Conservation (phyloP, 2,888 invertebrate species). For the Eupithecia subumbrata region DNA sequence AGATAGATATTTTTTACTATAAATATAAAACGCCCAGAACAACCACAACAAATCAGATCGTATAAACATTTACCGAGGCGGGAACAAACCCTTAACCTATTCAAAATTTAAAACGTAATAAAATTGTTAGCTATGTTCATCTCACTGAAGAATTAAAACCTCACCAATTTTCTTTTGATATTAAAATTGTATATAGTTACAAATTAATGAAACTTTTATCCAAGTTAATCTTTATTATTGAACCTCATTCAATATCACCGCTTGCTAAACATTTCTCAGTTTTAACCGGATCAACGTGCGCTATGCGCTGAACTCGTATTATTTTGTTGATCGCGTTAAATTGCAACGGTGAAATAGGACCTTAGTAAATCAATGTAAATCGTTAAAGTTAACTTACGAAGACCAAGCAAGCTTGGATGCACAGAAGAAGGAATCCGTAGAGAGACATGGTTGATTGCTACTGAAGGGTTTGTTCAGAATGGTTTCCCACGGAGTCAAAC, state of each 20-base stretch:
- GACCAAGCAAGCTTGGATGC: conserved; percentile 45
- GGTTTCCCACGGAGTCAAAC: neutral
- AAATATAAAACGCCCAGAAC: neutral
- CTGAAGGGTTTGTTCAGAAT: conserved; percentile 5
- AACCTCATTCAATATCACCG: too few species aligned
- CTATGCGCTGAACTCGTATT: too few species aligned
- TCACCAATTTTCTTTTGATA: neutral
- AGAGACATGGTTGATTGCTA: conserved; percentile 15
- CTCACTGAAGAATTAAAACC: neutral
- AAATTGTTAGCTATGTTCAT: neutral
- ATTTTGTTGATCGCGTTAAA: too few species aligned
- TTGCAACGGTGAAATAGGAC: too few species aligned
- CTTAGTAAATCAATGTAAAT: neutral
- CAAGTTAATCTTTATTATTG: neutral
- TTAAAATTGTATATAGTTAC: neutral
- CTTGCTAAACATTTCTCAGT: too few species aligned
- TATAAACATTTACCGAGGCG: neutral
- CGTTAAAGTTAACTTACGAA: conserved; percentile 13
- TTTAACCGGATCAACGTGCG: too few species aligned
- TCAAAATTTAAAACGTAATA: neutral
- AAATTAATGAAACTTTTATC: neutral
- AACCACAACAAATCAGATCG: neutral
- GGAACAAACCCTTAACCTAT: neutral
- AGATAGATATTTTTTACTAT: neutral
- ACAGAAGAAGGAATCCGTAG: conserved; percentile 46